phyloP scores from a whole-genome alignment of 2,797 vertebrate species.

The Sardinella longiceps region DNA sequence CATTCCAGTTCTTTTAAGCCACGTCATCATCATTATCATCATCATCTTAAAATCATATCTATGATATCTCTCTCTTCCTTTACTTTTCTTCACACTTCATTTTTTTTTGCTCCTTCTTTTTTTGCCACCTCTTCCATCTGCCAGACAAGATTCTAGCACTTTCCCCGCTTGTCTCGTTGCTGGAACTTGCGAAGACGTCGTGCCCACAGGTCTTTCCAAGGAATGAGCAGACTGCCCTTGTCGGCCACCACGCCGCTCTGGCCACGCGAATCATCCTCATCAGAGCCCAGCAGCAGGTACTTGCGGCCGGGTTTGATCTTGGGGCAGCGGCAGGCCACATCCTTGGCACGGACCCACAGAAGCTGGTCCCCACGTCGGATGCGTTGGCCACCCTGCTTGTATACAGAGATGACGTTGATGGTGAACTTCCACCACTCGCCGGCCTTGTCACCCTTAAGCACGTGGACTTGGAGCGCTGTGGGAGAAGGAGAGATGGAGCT shows the following conservation, averaged over 20 bases:
- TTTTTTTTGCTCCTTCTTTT: conserved; percentile 3
- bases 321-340: conserved; percentile 87
- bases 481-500: background rate
- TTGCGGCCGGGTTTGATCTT: conserved; percentile 87
- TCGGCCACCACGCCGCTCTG: conserved; percentile 89
- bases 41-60: background rate
- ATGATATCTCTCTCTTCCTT: conserved; percentile 54
- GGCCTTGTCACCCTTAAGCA: conserved; percentile 83
- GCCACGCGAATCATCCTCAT: conserved; percentile 82
- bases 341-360: conserved; percentile 86
- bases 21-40: background rate
- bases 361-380: conserved; percentile 86
- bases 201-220: conserved; percentile 98
- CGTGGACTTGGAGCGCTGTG: conserved; percentile 84
- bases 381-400: conserved; percentile 86
- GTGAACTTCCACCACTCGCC: conserved; percentile 92
- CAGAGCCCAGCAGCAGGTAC: conserved; percentile 82
- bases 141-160: conserved; percentile 83
- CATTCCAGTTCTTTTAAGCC: conserved; percentile 62
- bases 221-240: conserved; percentile 96
- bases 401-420: conserved; percentile 87
- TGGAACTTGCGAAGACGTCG: conserved; percentile 97
- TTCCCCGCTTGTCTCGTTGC: conserved; percentile 97
- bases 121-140: conserved; percentile 52
- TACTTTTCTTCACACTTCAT: conserved; percentile 50